Evolutionary conservation across 2,113 vertebrate species (phyloP), one percentile per base, ranked within the genome.

Genomic region (Scomber colias): DNA sequence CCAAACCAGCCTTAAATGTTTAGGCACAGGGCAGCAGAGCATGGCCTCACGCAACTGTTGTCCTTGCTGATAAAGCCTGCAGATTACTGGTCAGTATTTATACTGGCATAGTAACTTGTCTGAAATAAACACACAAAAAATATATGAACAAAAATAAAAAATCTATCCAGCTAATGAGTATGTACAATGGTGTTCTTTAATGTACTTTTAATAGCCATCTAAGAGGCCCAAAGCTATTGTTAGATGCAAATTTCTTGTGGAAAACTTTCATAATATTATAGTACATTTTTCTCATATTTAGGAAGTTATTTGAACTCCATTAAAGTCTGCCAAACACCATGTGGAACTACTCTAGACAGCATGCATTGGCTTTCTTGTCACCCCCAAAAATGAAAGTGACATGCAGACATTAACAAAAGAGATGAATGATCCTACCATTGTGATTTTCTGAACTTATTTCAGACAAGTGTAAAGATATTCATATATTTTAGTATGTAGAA

Each of bases 1-100:
- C 5, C 4, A 85, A 73, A 62, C 56, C 40, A 16, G 67, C 40
- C 56, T 77, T 60, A 65, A 79, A 70, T 82, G 84, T 85, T 84
- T 89, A 71, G 77, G 72, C 70, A 78, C 77, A 71, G 44, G 55
- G 71, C 86, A 86, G 54, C 76, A 55, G 76, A 91, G 65, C 84
- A 27, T 85, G 73, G 48, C 79, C 79, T 89, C 89, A 82, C 61
- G 55, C 76, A 84, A 87, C 78, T 31, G 53, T 79, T 83, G 77
- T 74, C 71, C 40, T 27, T 48, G 16, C 19, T 81, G 76, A 89
- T 86, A n/a, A 82, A 70, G 40, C 70, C 2, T 50, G 31, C 13
- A 60, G 55, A 77, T 85, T 75, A 61, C 71, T 72, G 71, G 50
- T 44, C 69, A 79, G 59, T 60, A 35, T 64, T 84, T 69, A 69